Base-by-base conservation (phyloP, 2,888 invertebrate genomes). In the Drosophila diplacantha region DNA sequence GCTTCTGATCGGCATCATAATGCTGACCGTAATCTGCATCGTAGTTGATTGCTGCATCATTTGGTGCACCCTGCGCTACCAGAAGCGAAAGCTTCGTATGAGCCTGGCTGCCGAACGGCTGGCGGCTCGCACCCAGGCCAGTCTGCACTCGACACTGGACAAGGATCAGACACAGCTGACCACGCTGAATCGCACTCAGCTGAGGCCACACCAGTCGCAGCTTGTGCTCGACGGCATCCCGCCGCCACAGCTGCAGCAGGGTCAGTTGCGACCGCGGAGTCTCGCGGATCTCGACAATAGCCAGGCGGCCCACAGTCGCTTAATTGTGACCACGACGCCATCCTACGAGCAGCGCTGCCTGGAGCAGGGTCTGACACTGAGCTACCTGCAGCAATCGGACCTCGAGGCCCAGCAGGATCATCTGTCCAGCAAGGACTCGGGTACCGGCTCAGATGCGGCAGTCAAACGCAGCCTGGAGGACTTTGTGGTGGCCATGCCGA, bases 1-100 rank as follows among this genome's bases (percentile, higher is more conserved):
- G 16, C 87, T 90, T 3, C 89, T 90, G 60, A 92, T 95, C 62
- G 95, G 96, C 54, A 93, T 97, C 70, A 94, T 96, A 74, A 93
- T 97, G 83, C 95, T 97, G 75, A 95, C 95, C 5, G 94, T 96
- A 0, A 95, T 96, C 38, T 95, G 95, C 87, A 95, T 96, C 89
- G 94, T 96, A 53, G 95, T 97, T 16, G 93, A 94, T n/a, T 97
- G 96, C 8, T 95, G 96, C 49, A 93, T 96, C 56, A 58, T 81
- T 11, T 72, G 68, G 65, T 68, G 75, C 24, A 70, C 76, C 2
- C 34, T 83, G 26, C 77, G 75, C 43, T 75, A 84, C 51, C 86
- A 86, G 35, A 76, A 75, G 12, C 76, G 79, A 11, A 85, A 86
- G 62, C 50, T 81, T 6, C 66, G 61, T 20, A 66, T 70, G 35